Percentiles rank a stretch among this genome's conserved stretches.
phyloP scores from a whole-genome alignment of 2,888 invertebrate species.

The Agrotis segetum region DNA sequence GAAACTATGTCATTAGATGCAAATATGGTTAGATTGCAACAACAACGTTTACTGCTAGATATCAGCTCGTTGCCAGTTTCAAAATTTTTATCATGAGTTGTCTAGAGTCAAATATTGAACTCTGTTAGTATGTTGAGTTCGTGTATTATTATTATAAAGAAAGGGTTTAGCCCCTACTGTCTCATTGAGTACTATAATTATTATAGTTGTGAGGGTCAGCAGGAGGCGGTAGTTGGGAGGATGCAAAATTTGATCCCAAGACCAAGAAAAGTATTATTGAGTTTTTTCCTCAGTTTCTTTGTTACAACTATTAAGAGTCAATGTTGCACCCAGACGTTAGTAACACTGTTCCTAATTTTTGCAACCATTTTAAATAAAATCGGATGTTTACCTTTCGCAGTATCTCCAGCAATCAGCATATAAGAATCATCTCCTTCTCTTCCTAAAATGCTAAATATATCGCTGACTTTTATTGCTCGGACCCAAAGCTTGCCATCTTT shows the following conservation, averaged over 20 bases:
- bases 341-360: too few species aligned
- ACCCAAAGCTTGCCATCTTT: slow-evolving; percentile 31
- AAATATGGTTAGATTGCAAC: slow-evolving; percentile 65
- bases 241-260: background rate
- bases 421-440: slow-evolving; percentile 27
- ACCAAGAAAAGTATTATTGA: background rate
- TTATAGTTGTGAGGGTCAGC: background rate
- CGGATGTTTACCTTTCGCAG: slow-evolving; percentile 16
- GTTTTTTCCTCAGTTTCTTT: background rate
- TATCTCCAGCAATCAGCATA: slow-evolving; percentile 22
- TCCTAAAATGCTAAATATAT: slow-evolving; percentile 13
- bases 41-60: background rate
- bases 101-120: background rate
- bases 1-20: background rate
- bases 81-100: background rate
- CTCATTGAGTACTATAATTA: background rate
- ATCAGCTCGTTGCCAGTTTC: slow-evolving; percentile 5
- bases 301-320: background rate
- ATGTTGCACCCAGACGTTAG: background rate
- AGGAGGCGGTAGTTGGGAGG: too few species aligned
- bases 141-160: background rate
- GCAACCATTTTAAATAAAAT: too few species aligned
- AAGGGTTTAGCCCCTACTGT: background rate
- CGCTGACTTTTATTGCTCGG: slow-evolving; percentile 9
- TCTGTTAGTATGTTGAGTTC: background rate